Percentiles rank a stretch among this genome's conserved stretches.
Evolutionary conservation across 2,888 invertebrate genomes (phyloP).

Genomic region (Heliconius sara): DNA sequence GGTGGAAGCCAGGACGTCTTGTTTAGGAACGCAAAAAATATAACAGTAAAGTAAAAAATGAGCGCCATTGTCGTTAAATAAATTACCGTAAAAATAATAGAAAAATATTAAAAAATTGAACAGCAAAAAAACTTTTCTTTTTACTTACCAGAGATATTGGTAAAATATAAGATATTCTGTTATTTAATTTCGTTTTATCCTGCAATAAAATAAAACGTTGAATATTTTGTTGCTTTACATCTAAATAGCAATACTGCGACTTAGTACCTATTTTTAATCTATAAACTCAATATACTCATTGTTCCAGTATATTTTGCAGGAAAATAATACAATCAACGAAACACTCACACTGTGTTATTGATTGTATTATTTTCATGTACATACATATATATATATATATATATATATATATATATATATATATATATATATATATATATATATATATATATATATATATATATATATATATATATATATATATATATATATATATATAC

Average conservation of each 20-base stretch:
- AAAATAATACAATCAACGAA: background rate
- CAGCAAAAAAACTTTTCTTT: background rate
- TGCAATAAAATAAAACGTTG: background rate
- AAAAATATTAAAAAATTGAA: too few relatives aligned
- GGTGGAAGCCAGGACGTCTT: background rate
- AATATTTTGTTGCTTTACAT: slow-evolving; percentile 3
- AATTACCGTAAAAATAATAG: too few relatives aligned
- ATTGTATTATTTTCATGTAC: background rate
- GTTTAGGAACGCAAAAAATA: background rate
- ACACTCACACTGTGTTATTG: background rate
- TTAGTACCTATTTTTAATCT: background rate
- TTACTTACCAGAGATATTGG: background rate
- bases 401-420: too few relatives aligned
- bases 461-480: too few relatives aligned
- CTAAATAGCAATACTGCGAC: background rate
- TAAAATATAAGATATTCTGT: background rate
- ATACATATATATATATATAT: too few relatives aligned
- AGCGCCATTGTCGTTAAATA: too few relatives aligned
- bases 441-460: too few relatives aligned
- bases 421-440: too few relatives aligned
- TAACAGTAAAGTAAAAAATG: background rate
- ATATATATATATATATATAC: too few relatives aligned
- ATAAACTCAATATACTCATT: slow-evolving; percentile 1
- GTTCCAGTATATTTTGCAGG: background rate
- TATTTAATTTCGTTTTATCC: background rate